A percentile compares a stretch with the other conserved stretches of the same genome.
phyloP scores from a whole-genome alignment of 2,888 invertebrate species.

The Lamellibrachia columna region DNA sequence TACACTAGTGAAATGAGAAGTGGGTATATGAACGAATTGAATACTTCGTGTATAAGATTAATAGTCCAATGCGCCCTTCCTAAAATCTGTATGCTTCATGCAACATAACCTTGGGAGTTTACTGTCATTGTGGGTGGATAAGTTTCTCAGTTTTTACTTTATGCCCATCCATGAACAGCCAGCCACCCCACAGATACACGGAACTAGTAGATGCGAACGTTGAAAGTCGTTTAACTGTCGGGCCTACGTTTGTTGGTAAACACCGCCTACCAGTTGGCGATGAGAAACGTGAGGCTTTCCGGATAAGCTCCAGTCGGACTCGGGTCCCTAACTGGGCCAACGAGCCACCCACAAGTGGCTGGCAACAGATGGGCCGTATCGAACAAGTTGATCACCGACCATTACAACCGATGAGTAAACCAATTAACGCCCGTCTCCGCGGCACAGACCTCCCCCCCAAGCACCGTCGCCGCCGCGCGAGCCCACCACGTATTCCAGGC shows the following conservation, averaged over 20 bases:
- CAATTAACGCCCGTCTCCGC: background rate
- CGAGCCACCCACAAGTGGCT: background rate
- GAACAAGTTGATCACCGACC: background rate
- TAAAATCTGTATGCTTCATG: background rate
- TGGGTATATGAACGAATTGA: background rate
- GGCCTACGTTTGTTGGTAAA: conserved; percentile 2
- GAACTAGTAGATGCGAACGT: background rate
- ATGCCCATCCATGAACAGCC: background rate
- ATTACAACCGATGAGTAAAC: background rate
- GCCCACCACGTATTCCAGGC: background rate
- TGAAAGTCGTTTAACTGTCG: background rate
- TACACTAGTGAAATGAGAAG: too few species aligned
- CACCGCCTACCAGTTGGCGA: background rate
- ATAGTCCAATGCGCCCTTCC: background rate
- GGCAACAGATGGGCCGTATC: background rate
- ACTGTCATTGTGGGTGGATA: background rate
- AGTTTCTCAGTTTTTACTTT: background rate
- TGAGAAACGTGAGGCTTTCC: background rate
- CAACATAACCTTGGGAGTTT: background rate
- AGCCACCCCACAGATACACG: background rate
- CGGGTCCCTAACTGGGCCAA: background rate
- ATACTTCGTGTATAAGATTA: background rate
- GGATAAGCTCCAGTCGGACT: background rate
- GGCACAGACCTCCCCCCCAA: background rate
- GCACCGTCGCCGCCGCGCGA: background rate